A percentile compares a stretch with the other conserved stretches of the same genome.
Evolutionary conservation across 2,888 invertebrate genomes (phyloP).

Genomic region (Syrista parreyssii): DNA sequence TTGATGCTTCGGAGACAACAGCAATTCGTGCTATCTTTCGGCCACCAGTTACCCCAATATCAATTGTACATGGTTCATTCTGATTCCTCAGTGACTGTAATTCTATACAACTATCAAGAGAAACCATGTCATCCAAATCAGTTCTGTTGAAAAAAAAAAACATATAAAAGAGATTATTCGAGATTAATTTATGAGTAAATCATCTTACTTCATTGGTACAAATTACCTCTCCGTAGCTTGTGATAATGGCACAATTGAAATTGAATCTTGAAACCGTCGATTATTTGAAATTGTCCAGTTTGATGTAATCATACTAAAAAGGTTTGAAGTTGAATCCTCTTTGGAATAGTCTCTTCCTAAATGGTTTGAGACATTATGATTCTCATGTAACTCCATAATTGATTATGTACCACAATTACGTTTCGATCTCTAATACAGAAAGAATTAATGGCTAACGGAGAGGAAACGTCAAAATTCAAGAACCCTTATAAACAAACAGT

Average conservation of each 20-base stretch:
- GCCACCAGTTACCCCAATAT: conserved; percentile 51
- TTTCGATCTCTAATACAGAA: background rate
- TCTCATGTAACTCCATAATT: background rate
- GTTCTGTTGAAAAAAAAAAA: conserved; percentile 48
- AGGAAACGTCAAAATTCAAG: background rate
- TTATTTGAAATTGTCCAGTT: conserved; percentile 51
- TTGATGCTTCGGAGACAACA: conserved; percentile 63
- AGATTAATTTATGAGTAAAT: background rate
- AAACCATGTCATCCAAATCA: conserved; percentile 58
- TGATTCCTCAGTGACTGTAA: conserved; percentile 40
- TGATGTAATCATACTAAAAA: conserved; percentile 28
- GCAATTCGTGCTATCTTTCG: conserved; percentile 58
- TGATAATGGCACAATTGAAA: conserved; percentile 37
- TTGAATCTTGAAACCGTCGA: conserved; percentile 42
- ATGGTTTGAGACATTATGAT: background rate
- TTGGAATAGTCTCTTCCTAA: background rate
- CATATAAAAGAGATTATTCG: background rate
- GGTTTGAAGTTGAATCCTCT: background rate
- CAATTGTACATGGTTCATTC: conserved; percentile 50
- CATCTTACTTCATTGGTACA: background rate
- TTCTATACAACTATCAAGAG: conserved; percentile 56
- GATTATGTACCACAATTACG: background rate
- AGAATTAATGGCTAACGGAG: background rate
- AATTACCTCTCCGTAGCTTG: conserved; percentile 43
- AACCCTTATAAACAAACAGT: background rate